Conservation (phyloP, 2,888 invertebrate species). For the Platycheirus rosarum region DNA sequence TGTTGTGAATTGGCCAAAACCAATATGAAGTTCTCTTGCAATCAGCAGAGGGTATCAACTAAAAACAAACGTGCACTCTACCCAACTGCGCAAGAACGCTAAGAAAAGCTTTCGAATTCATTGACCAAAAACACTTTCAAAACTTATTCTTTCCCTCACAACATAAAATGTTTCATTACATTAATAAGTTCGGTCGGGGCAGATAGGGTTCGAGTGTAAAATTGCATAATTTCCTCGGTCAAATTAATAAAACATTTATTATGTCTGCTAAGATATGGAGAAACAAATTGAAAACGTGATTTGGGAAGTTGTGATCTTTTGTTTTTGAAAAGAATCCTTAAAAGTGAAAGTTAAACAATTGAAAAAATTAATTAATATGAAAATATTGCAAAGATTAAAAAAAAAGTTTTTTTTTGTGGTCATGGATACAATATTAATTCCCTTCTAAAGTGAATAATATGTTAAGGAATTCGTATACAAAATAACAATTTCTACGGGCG, state of each 20-base stretch:
- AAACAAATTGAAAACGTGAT: not conserved
- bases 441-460: slow-evolving; percentile 6
- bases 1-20: slow-evolving; percentile 25
- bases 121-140: slow-evolving; percentile 59
- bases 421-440: slow-evolving; percentile 7
- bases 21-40: slow-evolving; percentile 4
- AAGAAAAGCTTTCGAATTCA: slow-evolving; percentile 54
- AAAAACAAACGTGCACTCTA: slow-evolving; percentile 46
- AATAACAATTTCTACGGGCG: not conserved
- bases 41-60: slow-evolving; percentile 18
- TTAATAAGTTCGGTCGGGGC: slow-evolving; percentile 37
- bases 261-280: slow-evolving; percentile 13
- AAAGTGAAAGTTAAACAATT: slow-evolving; percentile 12
- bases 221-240: slow-evolving; percentile 24
- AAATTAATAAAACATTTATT: slow-evolving; percentile 14
- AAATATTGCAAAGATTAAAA: slow-evolving; percentile 6
- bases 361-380: slow-evolving; percentile 24
- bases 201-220: slow-evolving; percentile 2
- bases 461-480: slow-evolving; percentile 5
- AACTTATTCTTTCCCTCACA: slow-evolving; percentile 29
- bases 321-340: not conserved
- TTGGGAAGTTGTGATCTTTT: not conserved
- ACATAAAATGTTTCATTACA: slow-evolving; percentile 37
- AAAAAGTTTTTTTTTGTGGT: too few relatives aligned
- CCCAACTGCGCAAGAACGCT: slow-evolving; percentile 58